A percentile compares a stretch with the other conserved stretches of the same genome.
Conservation (phyloP, 2,888 invertebrate species). For the Argyra leucocephala region DNA sequence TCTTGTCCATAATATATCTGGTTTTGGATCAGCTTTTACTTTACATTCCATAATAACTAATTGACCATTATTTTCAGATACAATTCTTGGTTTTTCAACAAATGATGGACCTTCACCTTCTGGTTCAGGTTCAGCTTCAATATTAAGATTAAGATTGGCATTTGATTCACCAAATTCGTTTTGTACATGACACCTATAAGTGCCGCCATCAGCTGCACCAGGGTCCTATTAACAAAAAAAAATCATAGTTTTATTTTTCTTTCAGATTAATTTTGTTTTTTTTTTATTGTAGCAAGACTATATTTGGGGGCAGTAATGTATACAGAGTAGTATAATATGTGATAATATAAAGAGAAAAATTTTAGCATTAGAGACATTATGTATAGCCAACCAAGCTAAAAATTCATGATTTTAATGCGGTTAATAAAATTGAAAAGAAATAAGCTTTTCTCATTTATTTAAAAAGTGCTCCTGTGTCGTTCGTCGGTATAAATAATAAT, state of each 20-base stretch:
- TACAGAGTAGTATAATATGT: too few relatives aligned
- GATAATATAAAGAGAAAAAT: too few relatives aligned
- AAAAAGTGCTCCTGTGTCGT: too few relatives aligned
- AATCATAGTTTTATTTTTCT: too few relatives aligned
- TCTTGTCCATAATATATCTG: constrained; percentile 72
- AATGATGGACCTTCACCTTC: constrained; percentile 92
- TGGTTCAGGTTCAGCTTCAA: constrained; percentile 90
- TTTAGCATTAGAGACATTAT: too few relatives aligned
- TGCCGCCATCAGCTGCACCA: constrained; percentile 69
- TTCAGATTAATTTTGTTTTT: not conserved
- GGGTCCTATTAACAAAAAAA: constrained; percentile 53
- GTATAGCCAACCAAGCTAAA: too few relatives aligned
- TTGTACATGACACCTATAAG: constrained; percentile 87
- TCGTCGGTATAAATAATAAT: too few relatives aligned
- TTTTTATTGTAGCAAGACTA: not conserved
- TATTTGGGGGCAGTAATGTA: not conserved
- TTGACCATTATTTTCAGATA: constrained; percentile 74
- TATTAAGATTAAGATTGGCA: constrained; percentile 91
- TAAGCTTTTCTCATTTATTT: too few relatives aligned
- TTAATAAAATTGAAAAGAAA: too few relatives aligned
- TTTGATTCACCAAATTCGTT: constrained; percentile 95
- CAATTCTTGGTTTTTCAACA: constrained; percentile 79
- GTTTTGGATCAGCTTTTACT: constrained; percentile 72
- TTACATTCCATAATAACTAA: constrained; percentile 80
- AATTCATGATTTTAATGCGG: too few relatives aligned